Conservation (phyloP, 2,113 vertebrate genomes). For the Gallinago paraguaiae region DNA sequence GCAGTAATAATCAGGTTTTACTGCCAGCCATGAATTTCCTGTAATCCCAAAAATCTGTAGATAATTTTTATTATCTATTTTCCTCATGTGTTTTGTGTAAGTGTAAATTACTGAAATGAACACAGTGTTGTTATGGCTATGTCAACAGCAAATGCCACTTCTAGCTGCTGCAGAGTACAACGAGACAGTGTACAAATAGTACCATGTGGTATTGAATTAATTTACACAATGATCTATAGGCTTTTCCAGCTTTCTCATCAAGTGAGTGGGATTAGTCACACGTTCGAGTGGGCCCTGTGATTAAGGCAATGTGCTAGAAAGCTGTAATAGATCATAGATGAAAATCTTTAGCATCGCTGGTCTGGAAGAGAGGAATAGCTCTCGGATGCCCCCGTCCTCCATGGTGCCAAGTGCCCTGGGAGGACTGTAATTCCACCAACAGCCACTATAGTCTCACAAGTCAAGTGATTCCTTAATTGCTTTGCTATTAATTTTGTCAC, state of each 20-base stretch:
- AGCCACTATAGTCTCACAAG: not conserved
- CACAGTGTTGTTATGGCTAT: not conserved
- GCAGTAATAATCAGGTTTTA: not conserved
- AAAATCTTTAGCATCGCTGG: not conserved
- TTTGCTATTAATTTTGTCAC: not conserved
- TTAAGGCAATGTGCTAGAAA: not conserved
- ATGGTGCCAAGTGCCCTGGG: not conserved
- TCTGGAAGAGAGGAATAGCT: not conserved
- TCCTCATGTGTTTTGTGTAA: not conserved
- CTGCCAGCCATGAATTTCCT: not conserved
- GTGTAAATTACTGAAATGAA: not conserved
- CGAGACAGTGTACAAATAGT: not conserved
- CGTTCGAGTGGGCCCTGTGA: not conserved
- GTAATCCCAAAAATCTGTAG: not conserved
- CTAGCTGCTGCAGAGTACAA: not conserved
- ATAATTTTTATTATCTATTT: not conserved
- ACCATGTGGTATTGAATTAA: not conserved
- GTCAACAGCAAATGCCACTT: constrained; percentile 12
- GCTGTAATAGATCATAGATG: not conserved
- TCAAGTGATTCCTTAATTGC: not conserved
- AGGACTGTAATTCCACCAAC: not conserved
- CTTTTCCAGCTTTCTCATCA: not conserved
- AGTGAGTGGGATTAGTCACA: not conserved
- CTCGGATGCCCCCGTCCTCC: not conserved
- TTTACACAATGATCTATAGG: not conserved